These are phyloP conservation scores for Nerophis lumbriciformis DNA, from an alignment of 2,113 vertebrate species.

Conservation along the genomic window DNA sequence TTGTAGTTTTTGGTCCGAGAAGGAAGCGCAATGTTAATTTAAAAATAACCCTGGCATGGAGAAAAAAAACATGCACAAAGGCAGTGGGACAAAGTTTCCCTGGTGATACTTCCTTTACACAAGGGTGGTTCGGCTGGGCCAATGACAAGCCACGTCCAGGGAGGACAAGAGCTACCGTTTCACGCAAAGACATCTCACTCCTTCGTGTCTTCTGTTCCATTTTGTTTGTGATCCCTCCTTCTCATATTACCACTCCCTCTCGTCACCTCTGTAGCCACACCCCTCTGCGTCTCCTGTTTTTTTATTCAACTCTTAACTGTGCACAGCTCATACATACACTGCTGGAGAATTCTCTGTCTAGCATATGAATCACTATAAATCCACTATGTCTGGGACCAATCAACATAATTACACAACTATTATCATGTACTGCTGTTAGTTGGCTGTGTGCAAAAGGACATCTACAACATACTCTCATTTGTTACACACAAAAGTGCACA, in stretches of 20 bases:
- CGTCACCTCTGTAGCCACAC: conserved; percentile 31
- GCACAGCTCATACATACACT: too few relatives aligned
- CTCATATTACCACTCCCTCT: conserved; percentile 49
- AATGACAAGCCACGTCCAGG: conserved; percentile 54
- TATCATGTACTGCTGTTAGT: background rate
- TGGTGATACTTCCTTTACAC: conserved; percentile 74
- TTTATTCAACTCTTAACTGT: background rate
- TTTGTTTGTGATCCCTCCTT: conserved; percentile 39
- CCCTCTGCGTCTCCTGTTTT: background rate
- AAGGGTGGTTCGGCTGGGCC: conserved; percentile 54
- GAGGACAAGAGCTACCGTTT: conserved; percentile 43
- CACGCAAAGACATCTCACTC: conserved; percentile 56
- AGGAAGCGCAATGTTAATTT: conserved; percentile 65
- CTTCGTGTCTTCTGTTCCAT: conserved; percentile 31
- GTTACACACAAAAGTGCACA: too few relatives aligned
- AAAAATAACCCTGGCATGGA: conserved; percentile 73
- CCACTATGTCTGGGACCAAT: background rate
- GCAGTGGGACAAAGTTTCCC: conserved; percentile 71
- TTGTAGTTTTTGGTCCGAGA: conserved; percentile 61
- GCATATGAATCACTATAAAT: background rate
- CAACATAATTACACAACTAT: background rate
- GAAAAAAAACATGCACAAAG: conserved; percentile 64
- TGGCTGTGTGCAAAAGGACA: background rate
- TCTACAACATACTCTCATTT: too few relatives aligned
- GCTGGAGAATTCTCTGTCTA: background rate